Base-by-base conservation (phyloP, 2,888 invertebrate genomes). In the Drosophila hamatofila region DNA sequence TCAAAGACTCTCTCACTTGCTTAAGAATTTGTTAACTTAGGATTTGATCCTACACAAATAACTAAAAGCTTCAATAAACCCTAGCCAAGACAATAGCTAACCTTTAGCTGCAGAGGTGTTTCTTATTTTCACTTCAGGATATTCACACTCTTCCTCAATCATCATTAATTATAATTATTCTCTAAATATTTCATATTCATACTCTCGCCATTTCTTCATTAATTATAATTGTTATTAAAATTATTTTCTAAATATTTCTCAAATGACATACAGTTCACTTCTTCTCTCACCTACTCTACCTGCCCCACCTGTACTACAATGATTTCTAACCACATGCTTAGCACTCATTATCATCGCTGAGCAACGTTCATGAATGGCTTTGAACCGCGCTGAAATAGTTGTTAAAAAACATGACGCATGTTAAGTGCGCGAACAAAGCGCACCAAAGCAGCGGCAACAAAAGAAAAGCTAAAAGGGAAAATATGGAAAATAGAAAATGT, bases 391-490 rank as follows among this genome's bases (percentile, higher is more conserved):
- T 33, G 42, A 69, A 72, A 77, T 70, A 77, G 66, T 73, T 78
- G 73, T 67, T 73, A 46, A 66, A 77, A 75, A 77, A 75, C 70
- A 70, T 60, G 77, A 48, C 58, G 54, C 44, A 57, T 30, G 64
- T 56, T 58, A 72, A 78, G 60, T 42, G 59, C 52, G 42, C 51
- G 37, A 37, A 71, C 73, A 75, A 61, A 59, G 75, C 46, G 48
- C 35, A 9, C 21, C 21, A 66, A 56, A 49, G 51, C 57, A 46
- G 48, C 39, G 30, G 48, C 59, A 69, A 70, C 52, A 60, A 63
- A 55, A 65, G 55, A 23, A 57, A 25, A 46, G 35, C 48, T 30
- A 49, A 57, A 27, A 44, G 33, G 14, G n/a, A 7, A 57, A 57
- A 67, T 78, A 75, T 75, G 63, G 42, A 56, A 66, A 55, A 66